These are phyloP conservation scores for Clarias pachynema DNA, from an alignment of 2,797 vertebrate species.

Conservation along the genomic window DNA sequence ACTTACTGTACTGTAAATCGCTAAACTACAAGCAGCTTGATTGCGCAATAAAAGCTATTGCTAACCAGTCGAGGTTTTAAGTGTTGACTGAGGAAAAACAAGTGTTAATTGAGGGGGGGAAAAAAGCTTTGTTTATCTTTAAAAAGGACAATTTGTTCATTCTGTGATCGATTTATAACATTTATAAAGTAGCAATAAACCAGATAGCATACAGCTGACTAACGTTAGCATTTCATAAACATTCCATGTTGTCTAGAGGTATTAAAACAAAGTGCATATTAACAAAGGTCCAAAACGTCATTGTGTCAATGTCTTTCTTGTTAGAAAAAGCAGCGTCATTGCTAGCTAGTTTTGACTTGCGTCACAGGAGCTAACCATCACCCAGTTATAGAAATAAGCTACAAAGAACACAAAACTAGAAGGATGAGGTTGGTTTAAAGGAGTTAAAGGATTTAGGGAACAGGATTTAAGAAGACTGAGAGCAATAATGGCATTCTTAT, in stretches of 20 bases:
- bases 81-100: background rate
- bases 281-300: background rate
- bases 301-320: background rate
- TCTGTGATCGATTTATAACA: background rate
- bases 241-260: background rate
- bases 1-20: background rate
- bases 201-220: background rate
- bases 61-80: background rate
- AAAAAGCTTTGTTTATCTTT: background rate
- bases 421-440: background rate
- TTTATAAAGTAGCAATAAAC: background rate
- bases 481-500: background rate
- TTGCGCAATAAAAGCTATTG: background rate
- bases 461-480: constrained; percentile 19
- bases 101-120: background rate
- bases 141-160: background rate
- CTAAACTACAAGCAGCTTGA: background rate
- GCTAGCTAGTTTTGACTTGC: background rate
- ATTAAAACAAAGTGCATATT: background rate
- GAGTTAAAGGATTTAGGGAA: background rate
- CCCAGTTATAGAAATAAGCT: background rate
- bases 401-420: background rate
- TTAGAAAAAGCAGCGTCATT: background rate
- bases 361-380: background rate
- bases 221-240: background rate